Base-by-base conservation (phyloP, 2,888 invertebrate genomes). In the Scaptomyza cyrtandrae region DNA sequence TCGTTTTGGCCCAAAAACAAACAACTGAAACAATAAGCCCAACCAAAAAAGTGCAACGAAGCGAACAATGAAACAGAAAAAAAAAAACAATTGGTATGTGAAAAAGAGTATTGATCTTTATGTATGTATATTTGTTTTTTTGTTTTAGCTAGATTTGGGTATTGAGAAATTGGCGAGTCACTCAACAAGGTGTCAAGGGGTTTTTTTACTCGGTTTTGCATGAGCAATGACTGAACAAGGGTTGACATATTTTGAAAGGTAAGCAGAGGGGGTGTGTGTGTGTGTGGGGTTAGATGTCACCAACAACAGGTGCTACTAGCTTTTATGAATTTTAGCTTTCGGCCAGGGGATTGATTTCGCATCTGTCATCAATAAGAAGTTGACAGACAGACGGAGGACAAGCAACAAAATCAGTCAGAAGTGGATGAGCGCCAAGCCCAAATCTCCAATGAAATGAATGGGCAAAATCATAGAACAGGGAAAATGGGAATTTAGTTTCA, bases 331-430 rank as follows among this genome's bases (percentile, higher is more conserved):
- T 61, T 65, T 53, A 37, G 14, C 44, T 41, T 41, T 41, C 27
- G 66, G 52, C 9, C 29, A 39, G 57, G 60, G 59, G 59, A 60
- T 62, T 77, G 66, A 55, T 67, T 60, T 54, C 43, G 46, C 50
- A 75, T 68, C 72, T 71, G 80, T 82, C 83, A 85, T 82, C 83
- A 82, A 82, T 82, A 85, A 82, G 83, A 35, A 49, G 55, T 55
- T 70, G 85, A 82, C 81, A 85, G 81, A 14, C 13, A 63, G 33
- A 14, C 13, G 53, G 33, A 48, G 41, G 19, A 55, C 19, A 49
- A 48, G 39, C 27, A 55, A 55, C 29, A 49, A 49, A 49, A 33
- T 13, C 33, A 49, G 2, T 39, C 49, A n/a, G 19, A 35, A 83
- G 45, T 79, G 70, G 59, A 72, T 75, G 69, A 71, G 55, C 14